Evolutionary conservation across 2,113 vertebrate genomes (phyloP).

Genomic region (Catharus bicknelli): DNA sequence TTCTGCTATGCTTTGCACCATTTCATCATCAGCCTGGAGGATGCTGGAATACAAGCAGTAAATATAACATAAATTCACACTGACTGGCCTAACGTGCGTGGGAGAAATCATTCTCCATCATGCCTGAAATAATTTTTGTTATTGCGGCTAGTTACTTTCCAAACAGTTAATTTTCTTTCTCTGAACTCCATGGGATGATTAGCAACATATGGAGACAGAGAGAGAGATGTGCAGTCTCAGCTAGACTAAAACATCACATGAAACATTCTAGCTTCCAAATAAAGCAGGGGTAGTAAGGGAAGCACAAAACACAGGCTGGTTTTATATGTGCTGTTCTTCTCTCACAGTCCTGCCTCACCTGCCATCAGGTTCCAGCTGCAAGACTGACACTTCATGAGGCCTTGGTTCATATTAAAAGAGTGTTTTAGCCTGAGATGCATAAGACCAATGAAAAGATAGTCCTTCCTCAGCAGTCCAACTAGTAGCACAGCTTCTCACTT

Average conservation of each 20-base stretch:
- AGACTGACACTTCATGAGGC: background rate
- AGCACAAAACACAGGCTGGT: background rate
- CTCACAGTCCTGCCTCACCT: background rate
- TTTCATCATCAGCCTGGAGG: background rate
- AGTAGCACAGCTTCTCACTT: background rate
- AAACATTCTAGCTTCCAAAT: background rate
- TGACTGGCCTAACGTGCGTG: accelerated
- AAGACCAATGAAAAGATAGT: background rate
- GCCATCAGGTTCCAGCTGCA: background rate
- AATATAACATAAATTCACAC: background rate
- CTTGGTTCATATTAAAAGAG: background rate
- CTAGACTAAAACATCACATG: background rate
- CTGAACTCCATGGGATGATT: background rate
- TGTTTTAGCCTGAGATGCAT: background rate
- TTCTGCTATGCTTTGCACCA: background rate
- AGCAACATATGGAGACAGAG: background rate
- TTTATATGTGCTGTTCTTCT: background rate
- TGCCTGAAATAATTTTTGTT: background rate
- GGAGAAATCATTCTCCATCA: background rate
- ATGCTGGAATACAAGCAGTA: background rate
- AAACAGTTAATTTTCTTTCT: background rate
- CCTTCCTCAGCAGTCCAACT: background rate
- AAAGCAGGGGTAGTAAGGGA: background rate
- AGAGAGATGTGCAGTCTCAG: background rate
- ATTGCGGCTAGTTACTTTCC: background rate